Evolutionary conservation across 2,797 vertebrate genomes (phyloP), one percentile per base, ranked within the genome.

Genomic region (Phalanger gymnotis): DNA sequence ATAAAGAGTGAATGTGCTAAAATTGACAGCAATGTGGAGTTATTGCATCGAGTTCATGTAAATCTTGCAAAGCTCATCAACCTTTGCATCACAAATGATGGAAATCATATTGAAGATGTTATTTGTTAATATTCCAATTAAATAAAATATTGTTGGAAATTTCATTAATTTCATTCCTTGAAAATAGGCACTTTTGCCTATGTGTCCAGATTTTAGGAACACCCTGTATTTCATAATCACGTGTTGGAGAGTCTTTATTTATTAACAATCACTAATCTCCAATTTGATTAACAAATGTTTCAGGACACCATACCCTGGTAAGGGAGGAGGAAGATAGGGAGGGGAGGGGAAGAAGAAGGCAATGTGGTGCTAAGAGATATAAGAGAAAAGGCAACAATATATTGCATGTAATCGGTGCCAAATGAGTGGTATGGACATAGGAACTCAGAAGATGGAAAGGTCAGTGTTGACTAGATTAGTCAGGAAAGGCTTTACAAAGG

Each of bases 161-260:
- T n/a, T n/a, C n/a, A n/a, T n/a, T n/a, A n/a, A n/a, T n/a, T n/a
- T n/a, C n/a, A n/a, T n/a, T n/a, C n/a, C n/a, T n/a, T n/a, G n/a
- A 19, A n/a, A n/a, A n/a, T n/a, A n/a, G n/a, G n/a, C n/a, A n/a
- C n/a, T n/a, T n/a, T n/a, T n/a, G n/a, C n/a, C n/a, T n/a, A n/a
- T n/a, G n/a, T n/a, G n/a, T n/a, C n/a, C n/a, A n/a, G n/a, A n/a
- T n/a, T n/a, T n/a, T n/a, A n/a, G n/a, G n/a, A n/a, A n/a, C n/a
- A n/a, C n/a, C n/a, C n/a, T n/a, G n/a, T 87, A 97, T 91, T 54
- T 96, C 73, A 94, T 93, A 54, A 34, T 91, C 56, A 89, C 93
- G 47, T 95, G 47, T 55, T 25, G 93, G 61, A 13, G 16, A 92
- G 22, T 30, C 10, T 5, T 94, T 95, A 93, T 54, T 95, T 94